Base-by-base conservation (phyloP, 2,113 vertebrate genomes). In the Odocoileus hemionus region DNA sequence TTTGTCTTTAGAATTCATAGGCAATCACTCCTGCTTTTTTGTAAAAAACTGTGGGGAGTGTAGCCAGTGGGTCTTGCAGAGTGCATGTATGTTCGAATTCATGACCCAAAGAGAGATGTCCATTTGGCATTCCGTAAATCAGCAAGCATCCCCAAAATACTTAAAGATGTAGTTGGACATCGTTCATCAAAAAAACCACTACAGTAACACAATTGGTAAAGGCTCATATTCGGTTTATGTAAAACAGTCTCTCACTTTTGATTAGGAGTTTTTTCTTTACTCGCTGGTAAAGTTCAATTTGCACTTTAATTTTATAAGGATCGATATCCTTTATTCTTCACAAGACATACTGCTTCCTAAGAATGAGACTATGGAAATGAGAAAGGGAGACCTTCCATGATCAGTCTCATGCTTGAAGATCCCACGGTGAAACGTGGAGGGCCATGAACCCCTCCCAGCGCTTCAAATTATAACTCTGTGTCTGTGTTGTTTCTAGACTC, bases 71-170 rank as follows among this genome's bases (percentile, higher is more conserved):
- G 21, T 45, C n/a, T 36, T 33, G 3, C 23, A 11, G 84, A 6
- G 15, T 12, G 21, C 13, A 0, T 0, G 5, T 5, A 5, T 3
- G n/a, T 30, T 13, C 10, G 1, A 6, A 6, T 47, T 30, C 21
- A 10, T 1, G 10, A 33, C 19, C 54, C 33, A 33, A 25, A n/a
- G n/a, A 87, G 87, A 74, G 14, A 28, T 47, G 43, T 28, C 14
- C 25, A 4, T 7, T 54, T 12, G 21, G n/a, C n/a, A n/a, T 25
- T 36, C 55, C 64, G 7, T 61, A 43, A 67, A 9, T 39, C 30
- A 13, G n/a, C 64, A 61, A 28, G 58, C 47, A 50, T 30, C 15
- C 7, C 4, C 7, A n/a, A 43, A 47, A 7, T 1, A 55, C 21
- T 2, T 33, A 3, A 10, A 45, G 50, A 25, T 79, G 30, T 15